These are phyloP conservation scores for Anagrus nilaparvatae DNA, from an alignment of 1,140 invertebrate genomes.

Conservation along the genomic window DNA sequence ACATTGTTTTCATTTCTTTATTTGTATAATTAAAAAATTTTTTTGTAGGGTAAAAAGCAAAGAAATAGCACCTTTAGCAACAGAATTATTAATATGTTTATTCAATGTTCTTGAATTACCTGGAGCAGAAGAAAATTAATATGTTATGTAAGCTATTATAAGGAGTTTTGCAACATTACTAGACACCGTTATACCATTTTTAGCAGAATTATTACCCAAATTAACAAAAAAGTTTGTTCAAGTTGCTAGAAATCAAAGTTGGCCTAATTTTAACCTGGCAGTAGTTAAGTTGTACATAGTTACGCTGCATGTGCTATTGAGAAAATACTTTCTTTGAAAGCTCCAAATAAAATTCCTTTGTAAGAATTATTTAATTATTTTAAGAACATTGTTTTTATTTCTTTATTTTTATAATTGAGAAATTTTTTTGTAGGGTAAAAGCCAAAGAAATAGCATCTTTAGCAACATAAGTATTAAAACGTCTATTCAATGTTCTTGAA, in stretches of 20 bases:
- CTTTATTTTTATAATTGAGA: slow-evolving; percentile 6
- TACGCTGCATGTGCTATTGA: slow-evolving; percentile 90
- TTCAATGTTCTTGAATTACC: slow-evolving; percentile 60
- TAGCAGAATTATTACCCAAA: slow-evolving; percentile 68
- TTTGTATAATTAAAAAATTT: slow-evolving; percentile 13
- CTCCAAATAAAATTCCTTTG: slow-evolving; percentile 45
- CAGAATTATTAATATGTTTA: slow-evolving; percentile 60
- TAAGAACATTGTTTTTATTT: slow-evolving; percentile 8
- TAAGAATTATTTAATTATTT: slow-evolving; percentile 31
- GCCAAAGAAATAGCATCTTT: slow-evolving; percentile 48
- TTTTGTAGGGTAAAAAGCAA: slow-evolving; percentile 46
- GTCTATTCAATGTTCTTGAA: slow-evolving; percentile 65
- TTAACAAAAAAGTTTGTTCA: no score
- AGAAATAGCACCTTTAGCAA: slow-evolving; percentile 50
- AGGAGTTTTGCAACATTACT: slow-evolving; percentile 73
- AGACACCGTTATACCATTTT: slow-evolving; percentile 65
- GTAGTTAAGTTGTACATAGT: slow-evolving; percentile 83
- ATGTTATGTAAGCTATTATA: slow-evolving; percentile 95
- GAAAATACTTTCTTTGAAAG: slow-evolving; percentile 69
- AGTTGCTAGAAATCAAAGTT: slow-evolving; percentile 60
- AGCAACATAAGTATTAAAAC: slow-evolving; percentile 56
- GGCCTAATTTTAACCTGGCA: slow-evolving; percentile 58
- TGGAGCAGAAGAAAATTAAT: slow-evolving; percentile 86
- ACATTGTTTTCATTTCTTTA: slow-evolving; percentile 8
- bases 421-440: slow-evolving; percentile 46